Base-by-base conservation (phyloP, 2,797 vertebrate species). In the Lepilemur septentrionalis region DNA sequence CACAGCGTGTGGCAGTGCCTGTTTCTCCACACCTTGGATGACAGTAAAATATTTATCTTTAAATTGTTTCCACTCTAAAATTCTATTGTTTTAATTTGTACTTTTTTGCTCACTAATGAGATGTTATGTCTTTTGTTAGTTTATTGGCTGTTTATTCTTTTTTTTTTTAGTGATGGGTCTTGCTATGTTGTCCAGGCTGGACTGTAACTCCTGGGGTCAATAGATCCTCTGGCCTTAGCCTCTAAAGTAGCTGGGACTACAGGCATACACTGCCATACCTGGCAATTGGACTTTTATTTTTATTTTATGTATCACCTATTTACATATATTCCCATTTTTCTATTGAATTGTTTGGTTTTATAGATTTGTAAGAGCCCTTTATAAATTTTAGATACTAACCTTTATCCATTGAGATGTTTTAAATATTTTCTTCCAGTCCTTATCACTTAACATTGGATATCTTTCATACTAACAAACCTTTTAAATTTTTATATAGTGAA, bases 341-440 rank as follows among this genome's bases (percentile, higher is more conserved):
- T 48, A 30, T 59, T 76, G 73, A 5, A 65, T 55, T 89, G 12
- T 73, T 90, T 89, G 32, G 80, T 94, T 95, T 91, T 50, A 70
- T 81, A 88, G 50, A 18, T 91, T 90, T 69, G 18, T 96, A 83
- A 59, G 38, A 91, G 17, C 46, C 35, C 15, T 91, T 92, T 85
- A 65, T 88, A 55, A 48, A 84, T 67, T 93, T 32, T 30, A 70
- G 28, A 46, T 85, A 80, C 6, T 79, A 75, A 69, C 35, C 38
- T 88, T 84, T 63, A 67, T 81, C 41, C 50, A 13, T 63, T 89
- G 79, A 65, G 38, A 80, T 95, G 22, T 84, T 84, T 80, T 67
- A 93, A 93, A 20, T 91, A 55, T 88, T 80, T 85, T 84, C 32
- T 91, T 55, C 30, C 10, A 70, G 57, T 69, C 38, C 15, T 59